These are phyloP conservation scores for Amazonetta brasiliensis DNA, from an alignment of 2,797 vertebrate genomes.

Conservation along the genomic window DNA sequence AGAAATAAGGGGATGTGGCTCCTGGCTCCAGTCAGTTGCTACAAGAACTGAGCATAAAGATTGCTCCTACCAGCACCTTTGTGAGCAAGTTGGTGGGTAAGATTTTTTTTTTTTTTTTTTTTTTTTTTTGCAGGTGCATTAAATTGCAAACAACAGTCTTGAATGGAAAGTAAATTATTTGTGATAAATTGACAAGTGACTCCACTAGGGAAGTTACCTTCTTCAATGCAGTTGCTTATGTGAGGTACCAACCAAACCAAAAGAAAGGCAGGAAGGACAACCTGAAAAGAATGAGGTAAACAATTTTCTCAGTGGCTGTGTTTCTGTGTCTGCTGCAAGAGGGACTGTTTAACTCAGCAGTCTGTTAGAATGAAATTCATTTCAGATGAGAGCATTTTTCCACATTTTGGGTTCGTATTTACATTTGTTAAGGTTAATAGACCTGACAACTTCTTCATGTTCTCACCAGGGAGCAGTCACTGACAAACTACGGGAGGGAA, in stretches of 20 bases:
- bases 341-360: conserved; percentile 54
- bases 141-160: background rate
- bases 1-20: background rate
- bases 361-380: conserved; percentile 62
- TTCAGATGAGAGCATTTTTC: conserved; percentile 56
- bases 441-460: conserved; percentile 73
- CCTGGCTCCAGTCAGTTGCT: background rate
- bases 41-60: background rate
- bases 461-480: conserved; percentile 65
- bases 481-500: conserved; percentile 18
- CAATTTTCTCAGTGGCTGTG: background rate
- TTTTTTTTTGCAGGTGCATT: background rate
- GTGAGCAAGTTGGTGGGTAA: background rate
- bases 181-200: background rate
- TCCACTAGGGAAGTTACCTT: background rate
- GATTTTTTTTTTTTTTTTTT: background rate
- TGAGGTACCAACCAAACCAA: background rate
- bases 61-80: background rate
- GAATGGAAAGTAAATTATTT: background rate
- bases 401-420: conserved; percentile 66
- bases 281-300: background rate
- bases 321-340: background rate
- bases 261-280: background rate
- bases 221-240: background rate
- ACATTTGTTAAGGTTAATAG: conserved; percentile 77